Percentiles rank a stretch among this genome's conserved stretches.
These are phyloP conservation scores for Siniperca undulata DNA, from an alignment of 2,797 vertebrate species.

Conservation along the genomic window DNA sequence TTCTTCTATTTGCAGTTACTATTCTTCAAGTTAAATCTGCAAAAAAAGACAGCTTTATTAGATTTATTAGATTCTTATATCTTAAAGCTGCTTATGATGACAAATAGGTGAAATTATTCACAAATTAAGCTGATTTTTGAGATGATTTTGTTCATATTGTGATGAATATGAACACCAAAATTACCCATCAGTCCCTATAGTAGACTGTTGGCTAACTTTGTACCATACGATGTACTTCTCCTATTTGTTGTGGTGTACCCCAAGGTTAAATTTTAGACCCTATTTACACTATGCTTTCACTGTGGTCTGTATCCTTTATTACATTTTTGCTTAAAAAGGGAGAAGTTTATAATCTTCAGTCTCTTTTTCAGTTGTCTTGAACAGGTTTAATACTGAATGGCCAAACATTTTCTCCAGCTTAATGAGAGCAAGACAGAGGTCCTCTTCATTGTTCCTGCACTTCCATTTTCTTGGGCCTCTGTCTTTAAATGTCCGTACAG, in stretches of 20 bases:
- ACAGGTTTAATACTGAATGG: background rate
- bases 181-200: background rate
- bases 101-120: conserved; percentile 10
- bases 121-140: background rate
- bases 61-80: conserved; percentile 2
- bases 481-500: background rate
- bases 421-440: background rate
- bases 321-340: background rate
- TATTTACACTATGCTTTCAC: background rate
- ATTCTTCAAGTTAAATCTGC: background rate
- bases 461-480: background rate
- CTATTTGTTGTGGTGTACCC: background rate
- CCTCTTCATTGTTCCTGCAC: background rate
- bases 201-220: background rate
- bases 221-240: background rate
- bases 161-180: background rate
- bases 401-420: background rate
- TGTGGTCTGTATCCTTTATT: background rate
- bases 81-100: background rate
- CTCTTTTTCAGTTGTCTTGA: background rate
- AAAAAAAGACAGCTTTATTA: conserved; percentile 1
- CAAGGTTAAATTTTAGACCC: background rate
- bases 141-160: background rate
- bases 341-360: background rate
- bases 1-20: background rate